Conservation (phyloP, 64 coral and sea anemone species). For the Acropora yongei region DNA sequence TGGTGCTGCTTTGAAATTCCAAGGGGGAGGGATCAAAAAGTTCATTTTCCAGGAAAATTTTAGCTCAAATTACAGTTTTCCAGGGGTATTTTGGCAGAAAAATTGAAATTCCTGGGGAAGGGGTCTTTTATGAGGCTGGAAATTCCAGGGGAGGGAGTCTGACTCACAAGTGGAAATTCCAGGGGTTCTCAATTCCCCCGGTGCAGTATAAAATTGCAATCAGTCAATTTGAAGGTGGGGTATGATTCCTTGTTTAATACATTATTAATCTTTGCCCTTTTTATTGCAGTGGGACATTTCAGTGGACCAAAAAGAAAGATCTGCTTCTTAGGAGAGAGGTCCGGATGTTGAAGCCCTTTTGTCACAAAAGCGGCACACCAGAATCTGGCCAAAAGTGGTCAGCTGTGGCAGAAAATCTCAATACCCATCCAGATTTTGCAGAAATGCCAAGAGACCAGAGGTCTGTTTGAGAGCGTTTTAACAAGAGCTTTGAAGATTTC, state of each 20-base stretch:
- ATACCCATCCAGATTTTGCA: slow-evolving; percentile 43
- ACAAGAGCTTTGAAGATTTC: slow-evolving; percentile 55
- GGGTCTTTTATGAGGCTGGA: slow-evolving; percentile 39
- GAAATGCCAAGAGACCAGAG: slow-evolving; percentile 61
- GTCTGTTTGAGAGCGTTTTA: slow-evolving; percentile 58
- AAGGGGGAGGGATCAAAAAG: slow-evolving; percentile 48
- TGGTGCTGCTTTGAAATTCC: slow-evolving; percentile 52
- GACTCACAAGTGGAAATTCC: slow-evolving; percentile 48
- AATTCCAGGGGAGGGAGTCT: slow-evolving; percentile 56
- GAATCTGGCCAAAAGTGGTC: slow-evolving; percentile 63
- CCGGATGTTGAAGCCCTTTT: slow-evolving; percentile 52
- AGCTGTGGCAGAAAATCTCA: slow-evolving; percentile 52
- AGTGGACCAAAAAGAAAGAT: slow-evolving; percentile 37
- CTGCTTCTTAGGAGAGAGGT: slow-evolving; percentile 36
- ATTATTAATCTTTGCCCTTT: slow-evolving; percentile 32
- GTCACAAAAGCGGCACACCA: slow-evolving; percentile 43
- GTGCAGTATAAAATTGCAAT: slow-evolving; percentile 58
- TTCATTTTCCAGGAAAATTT: slow-evolving; percentile 62
- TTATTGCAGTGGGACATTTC: too few species aligned
- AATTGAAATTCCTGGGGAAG: slow-evolving; percentile 44
- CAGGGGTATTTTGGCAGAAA: slow-evolving; percentile 65
- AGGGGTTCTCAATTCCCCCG: slow-evolving; percentile 55
- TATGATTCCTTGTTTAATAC: slow-evolving; percentile 52
- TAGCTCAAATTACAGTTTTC: slow-evolving; percentile 45
- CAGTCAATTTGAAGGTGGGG: slow-evolving; percentile 49